These are phyloP conservation scores for Zygothrica quintamaculata DNA, from an alignment of 2,888 invertebrate genomes.

Conservation along the genomic window DNA sequence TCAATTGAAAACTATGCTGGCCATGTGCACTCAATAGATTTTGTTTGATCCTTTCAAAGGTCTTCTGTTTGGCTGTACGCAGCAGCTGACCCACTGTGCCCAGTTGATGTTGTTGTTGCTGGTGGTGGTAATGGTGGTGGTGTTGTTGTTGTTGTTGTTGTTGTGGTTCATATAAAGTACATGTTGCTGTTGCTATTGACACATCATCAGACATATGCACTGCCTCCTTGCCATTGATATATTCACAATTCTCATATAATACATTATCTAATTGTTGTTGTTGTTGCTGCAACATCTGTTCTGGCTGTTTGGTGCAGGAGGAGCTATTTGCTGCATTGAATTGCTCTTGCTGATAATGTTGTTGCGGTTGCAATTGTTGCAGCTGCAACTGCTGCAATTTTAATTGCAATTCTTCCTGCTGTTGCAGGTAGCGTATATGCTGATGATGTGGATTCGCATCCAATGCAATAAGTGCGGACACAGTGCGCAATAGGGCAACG, in stretches of 20 bases:
- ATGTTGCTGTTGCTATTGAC: constrained; percentile 33
- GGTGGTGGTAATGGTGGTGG: constrained; percentile 41
- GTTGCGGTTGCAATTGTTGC: constrained; percentile 39
- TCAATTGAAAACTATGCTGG: constrained; percentile 67
- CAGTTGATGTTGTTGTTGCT: constrained; percentile 50
- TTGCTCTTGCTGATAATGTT: constrained; percentile 75
- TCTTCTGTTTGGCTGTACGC: constrained; percentile 82
- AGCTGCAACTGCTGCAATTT: constrained; percentile 83
- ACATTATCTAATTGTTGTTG: constrained; percentile 62
- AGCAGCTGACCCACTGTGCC: constrained; percentile 77
- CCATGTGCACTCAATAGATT: constrained; percentile 78
- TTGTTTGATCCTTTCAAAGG: constrained; percentile 82
- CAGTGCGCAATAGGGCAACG: constrained; percentile 82
- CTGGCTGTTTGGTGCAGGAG: constrained; percentile 83
- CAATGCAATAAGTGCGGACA: constrained; percentile 82
- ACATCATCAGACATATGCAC: constrained; percentile 54
- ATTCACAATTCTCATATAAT: constrained; percentile 71
- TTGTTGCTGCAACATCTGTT: constrained; percentile 79
- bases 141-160: constrained; percentile 40
- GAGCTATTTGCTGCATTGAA: constrained; percentile 74
- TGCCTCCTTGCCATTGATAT: constrained; percentile 36
- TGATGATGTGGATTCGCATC: constrained; percentile 85
- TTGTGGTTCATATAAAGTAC: constrained; percentile 32
- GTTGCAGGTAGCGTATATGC: constrained; percentile 82
- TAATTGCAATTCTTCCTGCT: constrained; percentile 77